phyloP scores from a whole-genome alignment of 2,797 vertebrate species.

The Natrix natrix region DNA sequence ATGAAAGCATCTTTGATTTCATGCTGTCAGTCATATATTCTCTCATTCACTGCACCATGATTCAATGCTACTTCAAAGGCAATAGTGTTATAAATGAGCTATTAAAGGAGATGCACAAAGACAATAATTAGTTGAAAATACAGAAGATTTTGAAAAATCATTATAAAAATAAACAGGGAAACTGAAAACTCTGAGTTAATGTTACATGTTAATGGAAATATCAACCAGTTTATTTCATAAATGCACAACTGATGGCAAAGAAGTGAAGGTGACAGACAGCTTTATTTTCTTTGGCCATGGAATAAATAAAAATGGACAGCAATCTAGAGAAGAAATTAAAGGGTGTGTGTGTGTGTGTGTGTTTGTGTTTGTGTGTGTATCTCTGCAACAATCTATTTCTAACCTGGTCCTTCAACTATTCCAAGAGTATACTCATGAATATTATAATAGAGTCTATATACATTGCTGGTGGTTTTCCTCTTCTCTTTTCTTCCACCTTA shows the following conservation, averaged over 20 bases:
- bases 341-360: too few species aligned
- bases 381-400: too few species aligned
- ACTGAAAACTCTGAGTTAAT: background rate
- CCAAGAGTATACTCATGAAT: too few species aligned
- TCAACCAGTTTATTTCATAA: background rate
- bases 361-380: too few species aligned
- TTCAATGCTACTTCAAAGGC: background rate
- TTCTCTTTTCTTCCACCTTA: too few species aligned
- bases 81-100: background rate
- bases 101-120: background rate
- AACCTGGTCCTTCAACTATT: too few species aligned
- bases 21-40: background rate
- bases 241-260: background rate
- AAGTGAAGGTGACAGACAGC: background rate
- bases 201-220: background rate
- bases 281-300: background rate
- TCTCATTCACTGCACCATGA: constrained; percentile 8
- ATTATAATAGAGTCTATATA: too few species aligned
- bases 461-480: too few species aligned
- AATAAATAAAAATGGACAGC: background rate
- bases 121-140: background rate
- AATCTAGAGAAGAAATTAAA: background rate
- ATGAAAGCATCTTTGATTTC: background rate
- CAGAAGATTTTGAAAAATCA: too few species aligned
- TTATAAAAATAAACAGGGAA: too few species aligned